phyloP scores from a whole-genome alignment of 2,113 vertebrate genomes.

The Acanthochromis polyacanthus region DNA sequence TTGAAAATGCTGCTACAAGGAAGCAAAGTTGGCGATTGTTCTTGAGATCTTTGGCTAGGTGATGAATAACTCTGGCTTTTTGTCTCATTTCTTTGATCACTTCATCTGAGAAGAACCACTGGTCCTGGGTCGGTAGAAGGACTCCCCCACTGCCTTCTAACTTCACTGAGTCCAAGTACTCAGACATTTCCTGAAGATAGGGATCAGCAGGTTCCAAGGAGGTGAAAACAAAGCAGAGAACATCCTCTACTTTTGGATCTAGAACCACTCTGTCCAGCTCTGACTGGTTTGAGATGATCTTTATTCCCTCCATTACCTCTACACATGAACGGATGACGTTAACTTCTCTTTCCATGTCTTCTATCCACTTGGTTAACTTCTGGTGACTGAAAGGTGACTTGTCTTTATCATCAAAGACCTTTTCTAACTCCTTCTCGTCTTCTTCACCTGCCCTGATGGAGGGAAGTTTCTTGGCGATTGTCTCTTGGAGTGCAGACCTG shows the following conservation, averaged over 20 bases:
- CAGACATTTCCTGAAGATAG: not conserved
- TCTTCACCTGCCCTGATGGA: slow-evolving; percentile 13
- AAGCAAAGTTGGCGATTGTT: not conserved
- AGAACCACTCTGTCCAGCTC: slow-evolving; percentile 1
- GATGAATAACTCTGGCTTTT: not conserved
- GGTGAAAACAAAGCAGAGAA: slow-evolving; percentile 52
- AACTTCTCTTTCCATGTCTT: slow-evolving; percentile 20
- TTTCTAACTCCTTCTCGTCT: slow-evolving; percentile 24
- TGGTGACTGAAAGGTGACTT: slow-evolving; percentile 4
- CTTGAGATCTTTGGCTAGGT: not conserved
- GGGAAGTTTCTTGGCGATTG: not conserved
- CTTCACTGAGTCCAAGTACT: not conserved
- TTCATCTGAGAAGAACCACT: not conserved
- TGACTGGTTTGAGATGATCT: not conserved
- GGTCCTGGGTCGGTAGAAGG: not conserved
- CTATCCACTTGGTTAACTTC: slow-evolving; percentile 18
- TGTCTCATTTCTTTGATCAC: not conserved
- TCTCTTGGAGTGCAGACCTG: not conserved
- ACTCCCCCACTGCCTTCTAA: not conserved
- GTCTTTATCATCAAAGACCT: not conserved
- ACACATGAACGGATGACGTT: slow-evolving; percentile 28
- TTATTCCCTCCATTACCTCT: not conserved
- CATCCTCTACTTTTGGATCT: not conserved
- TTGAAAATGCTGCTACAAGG: not conserved
- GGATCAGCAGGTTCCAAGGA: slow-evolving; percentile 14